phyloP scores from a whole-genome alignment of 1,140 invertebrate species.

The Drosophila kohkoa region DNA sequence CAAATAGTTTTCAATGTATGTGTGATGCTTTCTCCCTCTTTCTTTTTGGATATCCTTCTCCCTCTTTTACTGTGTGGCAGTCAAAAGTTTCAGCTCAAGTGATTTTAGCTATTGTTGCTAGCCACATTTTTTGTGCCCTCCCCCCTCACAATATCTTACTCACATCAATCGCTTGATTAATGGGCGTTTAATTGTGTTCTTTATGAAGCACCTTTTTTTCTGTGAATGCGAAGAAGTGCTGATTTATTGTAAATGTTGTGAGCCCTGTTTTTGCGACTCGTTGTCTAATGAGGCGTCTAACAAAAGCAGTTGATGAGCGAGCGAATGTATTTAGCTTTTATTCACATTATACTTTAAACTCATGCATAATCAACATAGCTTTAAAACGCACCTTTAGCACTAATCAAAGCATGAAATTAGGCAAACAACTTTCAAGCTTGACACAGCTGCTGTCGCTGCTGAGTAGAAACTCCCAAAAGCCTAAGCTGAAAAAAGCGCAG shows the following conservation, averaged over 20 bases:
- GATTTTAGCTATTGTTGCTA: constrained; percentile 67
- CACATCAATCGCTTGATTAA: constrained; percentile 71
- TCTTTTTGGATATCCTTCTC: not conserved
- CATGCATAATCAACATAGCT: constrained; percentile 11
- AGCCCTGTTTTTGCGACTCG: not conserved
- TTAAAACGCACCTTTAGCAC: constrained; percentile 44
- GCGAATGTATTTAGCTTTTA: not conserved
- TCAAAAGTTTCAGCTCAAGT: constrained; percentile 64
- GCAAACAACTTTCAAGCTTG: constrained; percentile 62
- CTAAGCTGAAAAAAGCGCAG: constrained; percentile 54
- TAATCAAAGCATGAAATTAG: constrained; percentile 81
- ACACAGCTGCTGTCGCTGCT: not conserved
- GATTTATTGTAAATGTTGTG: constrained; percentile 38
- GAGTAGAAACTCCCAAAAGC: constrained; percentile 27
- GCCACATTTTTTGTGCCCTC: constrained; percentile 32
- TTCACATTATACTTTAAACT: not conserved
- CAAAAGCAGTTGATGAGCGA: not conserved
- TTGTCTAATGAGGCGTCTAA: constrained; percentile 19
- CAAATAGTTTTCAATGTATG: constrained; percentile 75
- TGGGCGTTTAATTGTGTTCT: constrained; percentile 67
- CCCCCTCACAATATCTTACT: not conserved
- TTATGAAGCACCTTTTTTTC: constrained; percentile 31
- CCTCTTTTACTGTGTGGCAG: constrained; percentile 10
- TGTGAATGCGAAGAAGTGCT: not conserved
- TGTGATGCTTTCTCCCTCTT: constrained; percentile 1